These are phyloP conservation scores for Calliopum simillimum DNA, from an alignment of 2,888 invertebrate genomes.

Conservation along the genomic window DNA sequence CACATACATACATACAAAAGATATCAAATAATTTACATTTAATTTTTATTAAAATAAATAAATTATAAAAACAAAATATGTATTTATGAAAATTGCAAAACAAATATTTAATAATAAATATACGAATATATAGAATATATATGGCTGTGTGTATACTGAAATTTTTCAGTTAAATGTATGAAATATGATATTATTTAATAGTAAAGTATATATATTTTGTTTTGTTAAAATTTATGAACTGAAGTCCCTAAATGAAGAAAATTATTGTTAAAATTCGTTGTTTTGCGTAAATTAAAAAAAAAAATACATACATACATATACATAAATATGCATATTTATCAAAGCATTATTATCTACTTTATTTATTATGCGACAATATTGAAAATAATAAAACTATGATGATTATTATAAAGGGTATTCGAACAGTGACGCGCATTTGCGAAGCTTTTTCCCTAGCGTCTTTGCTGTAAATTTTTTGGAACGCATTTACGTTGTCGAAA, in stretches of 20 bases:
- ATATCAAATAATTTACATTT: too few species aligned
- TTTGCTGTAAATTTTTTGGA: too few species aligned
- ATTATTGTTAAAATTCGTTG: conserved; percentile 6
- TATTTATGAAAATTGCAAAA: too few species aligned
- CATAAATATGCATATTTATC: conserved; percentile 1
- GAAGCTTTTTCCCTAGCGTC: too few species aligned
- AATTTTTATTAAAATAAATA: too few species aligned
- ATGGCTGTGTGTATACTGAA: conserved; percentile 36
- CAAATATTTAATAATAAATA: conserved; percentile 13
- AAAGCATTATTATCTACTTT: not conserved
- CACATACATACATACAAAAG: too few species aligned
- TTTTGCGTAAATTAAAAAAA: conserved; percentile 4
- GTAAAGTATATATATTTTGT: not conserved
- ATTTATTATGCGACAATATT: conserved; percentile 29
- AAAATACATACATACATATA: not conserved
- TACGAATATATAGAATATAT: conserved; percentile 10
- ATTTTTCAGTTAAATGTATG: conserved; percentile 28
- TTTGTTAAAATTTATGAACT: conserved; percentile 7
- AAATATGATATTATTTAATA: conserved; percentile 26
- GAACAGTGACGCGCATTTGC: too few species aligned
- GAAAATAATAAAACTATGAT: conserved; percentile 11
- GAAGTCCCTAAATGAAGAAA: not conserved
- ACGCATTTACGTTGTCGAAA: too few species aligned
- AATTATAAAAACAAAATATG: too few species aligned
- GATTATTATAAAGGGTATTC: too few species aligned